Evolutionary conservation across 2,888 invertebrate genomes (phyloP).

Genomic region (Cerastoderma edule): DNA sequence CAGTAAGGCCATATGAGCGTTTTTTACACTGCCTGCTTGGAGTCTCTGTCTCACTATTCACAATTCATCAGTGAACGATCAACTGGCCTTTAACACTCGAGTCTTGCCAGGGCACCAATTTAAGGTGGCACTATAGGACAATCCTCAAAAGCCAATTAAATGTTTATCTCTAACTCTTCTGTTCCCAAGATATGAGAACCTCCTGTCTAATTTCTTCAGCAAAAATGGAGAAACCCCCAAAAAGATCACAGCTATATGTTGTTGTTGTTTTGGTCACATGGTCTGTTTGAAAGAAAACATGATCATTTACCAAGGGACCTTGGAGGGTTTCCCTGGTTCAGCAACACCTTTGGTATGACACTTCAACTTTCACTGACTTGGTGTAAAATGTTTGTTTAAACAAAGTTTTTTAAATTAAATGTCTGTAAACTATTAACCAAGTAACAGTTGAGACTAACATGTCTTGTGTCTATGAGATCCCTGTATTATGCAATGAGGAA

Average conservation of each 20-base stretch:
- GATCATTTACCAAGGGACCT: no score
- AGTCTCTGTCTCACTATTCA: conserved; percentile 13
- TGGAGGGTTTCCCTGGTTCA: conserved; percentile 20
- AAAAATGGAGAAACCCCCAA: no score
- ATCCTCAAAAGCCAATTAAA: no score
- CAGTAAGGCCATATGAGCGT: conserved; percentile 21
- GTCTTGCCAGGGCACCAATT: conserved; percentile 16
- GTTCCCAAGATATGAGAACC: no score
- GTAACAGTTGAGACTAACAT: conserved; percentile 12
- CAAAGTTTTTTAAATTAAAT: background rate
- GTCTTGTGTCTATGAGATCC: conserved; percentile 57
- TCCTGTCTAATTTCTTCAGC: no score
- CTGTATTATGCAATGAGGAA: conserved; percentile 65
- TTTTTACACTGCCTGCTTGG: conserved; percentile 19
- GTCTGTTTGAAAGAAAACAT: no score
- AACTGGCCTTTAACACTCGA: conserved; percentile 14
- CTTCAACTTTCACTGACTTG: background rate
- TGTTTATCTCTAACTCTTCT: no score
- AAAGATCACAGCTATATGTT: no score
- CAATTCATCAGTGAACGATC: conserved; percentile 8
- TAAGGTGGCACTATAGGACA: no score
- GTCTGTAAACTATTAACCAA: background rate
- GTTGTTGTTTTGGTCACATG: no score
- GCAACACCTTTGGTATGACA: conserved; percentile 18
- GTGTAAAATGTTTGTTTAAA: background rate